These are phyloP conservation scores for Silurus glanis DNA, from an alignment of 2,113 vertebrate species.

Conservation along the genomic window DNA sequence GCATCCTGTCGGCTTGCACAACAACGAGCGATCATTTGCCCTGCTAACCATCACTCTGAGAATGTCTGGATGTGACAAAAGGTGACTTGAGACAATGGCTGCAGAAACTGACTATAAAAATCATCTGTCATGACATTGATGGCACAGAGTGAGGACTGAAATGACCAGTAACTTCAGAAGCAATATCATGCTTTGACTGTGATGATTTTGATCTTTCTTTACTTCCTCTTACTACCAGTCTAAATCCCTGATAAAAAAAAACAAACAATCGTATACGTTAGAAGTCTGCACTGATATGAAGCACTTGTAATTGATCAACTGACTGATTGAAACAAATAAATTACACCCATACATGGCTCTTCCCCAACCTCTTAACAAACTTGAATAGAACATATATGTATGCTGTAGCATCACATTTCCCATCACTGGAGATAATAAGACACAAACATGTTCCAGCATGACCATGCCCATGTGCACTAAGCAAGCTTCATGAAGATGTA, in stretches of 20 bases:
- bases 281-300: not conserved
- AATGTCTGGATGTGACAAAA: not conserved
- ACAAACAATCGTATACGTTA: not conserved
- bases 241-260: not conserved
- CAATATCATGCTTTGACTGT: not conserved
- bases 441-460: not conserved
- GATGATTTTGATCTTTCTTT: not conserved
- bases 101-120: slow-evolving; percentile 22
- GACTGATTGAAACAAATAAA: not conserved
- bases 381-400: not conserved
- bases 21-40: slow-evolving; percentile 42
- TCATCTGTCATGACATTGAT: slow-evolving; percentile 41
- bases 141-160: not conserved
- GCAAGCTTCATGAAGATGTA: not conserved
- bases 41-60: slow-evolving; percentile 18
- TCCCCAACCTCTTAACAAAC: not conserved
- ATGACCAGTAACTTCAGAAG: not conserved
- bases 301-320: not conserved
- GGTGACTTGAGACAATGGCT: not conserved
- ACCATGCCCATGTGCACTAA: not conserved
- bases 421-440: not conserved
- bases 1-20: slow-evolving; percentile 37
- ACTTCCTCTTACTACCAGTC: not conserved
- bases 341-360: not conserved
- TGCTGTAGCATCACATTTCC: not conserved